phyloP scores from a whole-genome alignment of 2,797 vertebrate species.

The Sebastes oblongus region DNA sequence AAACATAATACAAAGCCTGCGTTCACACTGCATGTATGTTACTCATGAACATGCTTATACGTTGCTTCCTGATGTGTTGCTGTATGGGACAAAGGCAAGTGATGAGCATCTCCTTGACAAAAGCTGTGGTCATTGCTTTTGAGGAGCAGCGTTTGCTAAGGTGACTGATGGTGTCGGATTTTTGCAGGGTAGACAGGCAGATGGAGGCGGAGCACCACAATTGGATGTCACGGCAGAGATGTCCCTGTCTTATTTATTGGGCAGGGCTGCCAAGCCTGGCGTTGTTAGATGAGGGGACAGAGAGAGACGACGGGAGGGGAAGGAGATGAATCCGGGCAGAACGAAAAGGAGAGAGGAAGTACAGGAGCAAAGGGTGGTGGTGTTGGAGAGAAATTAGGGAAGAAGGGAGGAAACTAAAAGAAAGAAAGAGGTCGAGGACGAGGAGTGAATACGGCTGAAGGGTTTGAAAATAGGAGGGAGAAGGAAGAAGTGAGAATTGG shows the following conservation, averaged over 20 bases:
- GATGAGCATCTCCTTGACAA: conserved; percentile 18
- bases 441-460: neutral
- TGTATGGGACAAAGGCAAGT: neutral
- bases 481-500: neutral
- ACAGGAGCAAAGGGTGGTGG: neutral
- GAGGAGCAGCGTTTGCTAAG: conserved; percentile 14
- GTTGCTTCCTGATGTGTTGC: neutral
- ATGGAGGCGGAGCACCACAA: conserved; percentile 37
- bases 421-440: neutral
- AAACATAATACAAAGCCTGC: neutral
- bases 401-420: neutral
- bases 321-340: conserved; percentile 3
- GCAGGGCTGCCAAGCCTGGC: conserved; percentile 30
- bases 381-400: neutral
- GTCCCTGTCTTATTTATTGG: conserved; percentile 63
- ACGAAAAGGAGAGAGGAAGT: neutral
- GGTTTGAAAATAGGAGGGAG: conserved; percentile 16
- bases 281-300: conserved; percentile 28
- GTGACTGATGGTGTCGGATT: conserved; percentile 47
- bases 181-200: conserved; percentile 24
- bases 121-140: conserved; percentile 9
- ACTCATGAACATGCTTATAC: neutral
- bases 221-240: conserved; percentile 52
- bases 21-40: neutral
- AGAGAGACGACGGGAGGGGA: neutral